Base-by-base conservation (phyloP, 2,113 vertebrate genomes). In the Nesoenas mayeri region DNA sequence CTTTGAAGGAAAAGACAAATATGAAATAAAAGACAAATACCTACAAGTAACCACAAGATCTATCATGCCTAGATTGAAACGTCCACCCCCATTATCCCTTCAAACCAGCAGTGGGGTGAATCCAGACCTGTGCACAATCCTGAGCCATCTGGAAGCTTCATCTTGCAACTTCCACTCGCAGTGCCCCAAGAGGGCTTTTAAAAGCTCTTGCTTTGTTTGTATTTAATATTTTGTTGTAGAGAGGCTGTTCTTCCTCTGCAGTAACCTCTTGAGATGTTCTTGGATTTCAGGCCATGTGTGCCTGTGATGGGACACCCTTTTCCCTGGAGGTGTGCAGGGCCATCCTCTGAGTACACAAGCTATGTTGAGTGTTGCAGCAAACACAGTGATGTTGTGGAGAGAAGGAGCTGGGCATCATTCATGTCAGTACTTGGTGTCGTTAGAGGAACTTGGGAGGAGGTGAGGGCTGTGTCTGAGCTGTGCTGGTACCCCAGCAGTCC, bases 71-170 rank as follows among this genome's bases (percentile, higher is more conserved):
- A 32, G 36, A 25, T 38, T 60, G 80, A 34, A 40, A 85, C 73
- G 57, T 8, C 32, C 17, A 67, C 54, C 31, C 32, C 2, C 8
- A 17, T 32, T 25, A 28, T 88, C 31, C 19, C n/a, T 44, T 80
- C 74, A 65, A 5, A 44, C 12, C n/a, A 48, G 16, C 38, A 91
- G 20, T 10, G 34, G 28, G 22, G 32, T 34, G 34, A 67, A 54
- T 66, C 47, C 44, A 67, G 36, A 25, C 1, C 0, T 16, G 1
- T 4, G 0, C 1, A 0, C 8, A 5, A 24, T 73, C 29, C 51
- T 56, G 17, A 67, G 51, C 51, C 31, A 56, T 44, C 31, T 72
- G 47, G 36, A 90, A 72, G 31, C 11, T 15, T 22, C 12, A 32
- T 71, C 69, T 80, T 83, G 38, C 8, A 60, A 5, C 24, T 73